Conservation (phyloP, 2,888 invertebrate species). For the Polydrusus cervinus region DNA sequence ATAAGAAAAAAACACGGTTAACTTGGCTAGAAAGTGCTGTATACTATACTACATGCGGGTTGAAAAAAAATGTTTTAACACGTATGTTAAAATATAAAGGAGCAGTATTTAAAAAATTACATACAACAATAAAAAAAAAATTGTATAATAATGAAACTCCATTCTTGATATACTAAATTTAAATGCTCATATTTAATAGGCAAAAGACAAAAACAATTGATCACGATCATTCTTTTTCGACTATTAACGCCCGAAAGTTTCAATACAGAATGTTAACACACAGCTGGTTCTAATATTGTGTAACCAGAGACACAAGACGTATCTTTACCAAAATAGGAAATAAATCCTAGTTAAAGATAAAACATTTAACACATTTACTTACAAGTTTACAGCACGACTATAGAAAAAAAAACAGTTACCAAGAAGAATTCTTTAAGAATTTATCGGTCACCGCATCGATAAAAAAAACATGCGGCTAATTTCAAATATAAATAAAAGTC, state of each 20-base stretch:
- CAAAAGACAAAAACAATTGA: too few species aligned
- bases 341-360: constrained; percentile 24
- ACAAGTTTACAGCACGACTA: constrained; percentile 22
- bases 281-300: constrained; percentile 14
- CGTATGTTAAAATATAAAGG: too few species aligned
- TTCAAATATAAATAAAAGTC: constrained; percentile 48
- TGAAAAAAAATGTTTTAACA: too few species aligned
- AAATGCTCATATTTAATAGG: too few species aligned
- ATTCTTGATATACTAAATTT: too few species aligned
- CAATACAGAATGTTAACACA: neutral
- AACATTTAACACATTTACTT: constrained; percentile 28
- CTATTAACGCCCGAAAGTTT: neutral
- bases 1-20: too few species aligned
- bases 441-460: constrained; percentile 36
- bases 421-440: constrained; percentile 25
- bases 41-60: too few species aligned
- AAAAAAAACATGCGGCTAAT: constrained; percentile 44
- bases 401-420: constrained; percentile 32
- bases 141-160: too few species aligned
- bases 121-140: too few species aligned
- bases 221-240: neutral
- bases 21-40: too few species aligned
- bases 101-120: too few species aligned
- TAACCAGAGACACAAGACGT: constrained; percentile 11
- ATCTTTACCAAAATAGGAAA: constrained; percentile 24